phyloP scores from a whole-genome alignment of 2,113 vertebrate species.

The Chrysemys picta region DNA sequence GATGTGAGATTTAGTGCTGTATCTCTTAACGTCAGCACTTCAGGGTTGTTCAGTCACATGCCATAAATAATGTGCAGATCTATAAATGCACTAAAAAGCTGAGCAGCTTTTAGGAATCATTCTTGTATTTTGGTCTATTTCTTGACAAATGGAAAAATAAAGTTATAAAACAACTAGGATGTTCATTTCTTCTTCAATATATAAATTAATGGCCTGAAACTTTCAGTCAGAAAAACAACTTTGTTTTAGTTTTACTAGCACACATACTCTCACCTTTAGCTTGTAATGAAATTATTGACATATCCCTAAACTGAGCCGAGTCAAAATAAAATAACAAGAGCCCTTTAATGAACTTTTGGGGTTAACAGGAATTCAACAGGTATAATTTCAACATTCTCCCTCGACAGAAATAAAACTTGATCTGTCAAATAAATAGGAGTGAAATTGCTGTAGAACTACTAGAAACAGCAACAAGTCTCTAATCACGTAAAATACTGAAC shows the following conservation, averaged over 20 bases:
- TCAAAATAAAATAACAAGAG: background rate
- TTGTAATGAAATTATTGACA: background rate
- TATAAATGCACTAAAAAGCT: background rate
- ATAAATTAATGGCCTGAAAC: background rate
- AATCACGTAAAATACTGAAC: background rate
- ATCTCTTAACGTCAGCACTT: background rate
- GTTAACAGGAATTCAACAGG: background rate
- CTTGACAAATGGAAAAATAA: background rate
- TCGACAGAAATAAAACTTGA: background rate
- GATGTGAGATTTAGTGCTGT: background rate
- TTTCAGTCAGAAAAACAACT: background rate
- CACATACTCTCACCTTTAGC: background rate
- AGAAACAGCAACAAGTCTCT: background rate
- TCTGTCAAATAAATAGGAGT: background rate
- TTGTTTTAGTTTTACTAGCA: background rate
- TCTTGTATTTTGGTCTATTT: background rate
- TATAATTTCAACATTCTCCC: conserved; percentile 10
- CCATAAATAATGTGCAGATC: background rate
- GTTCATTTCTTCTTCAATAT: background rate
- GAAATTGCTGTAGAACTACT: background rate
- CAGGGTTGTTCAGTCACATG: background rate
- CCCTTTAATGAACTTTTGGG: background rate
- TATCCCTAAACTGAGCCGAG: background rate
- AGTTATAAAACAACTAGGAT: background rate
- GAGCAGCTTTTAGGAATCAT: background rate